Conservation (phyloP, 2,113 vertebrate genomes). For the Dolichallabes microphthalmus region DNA sequence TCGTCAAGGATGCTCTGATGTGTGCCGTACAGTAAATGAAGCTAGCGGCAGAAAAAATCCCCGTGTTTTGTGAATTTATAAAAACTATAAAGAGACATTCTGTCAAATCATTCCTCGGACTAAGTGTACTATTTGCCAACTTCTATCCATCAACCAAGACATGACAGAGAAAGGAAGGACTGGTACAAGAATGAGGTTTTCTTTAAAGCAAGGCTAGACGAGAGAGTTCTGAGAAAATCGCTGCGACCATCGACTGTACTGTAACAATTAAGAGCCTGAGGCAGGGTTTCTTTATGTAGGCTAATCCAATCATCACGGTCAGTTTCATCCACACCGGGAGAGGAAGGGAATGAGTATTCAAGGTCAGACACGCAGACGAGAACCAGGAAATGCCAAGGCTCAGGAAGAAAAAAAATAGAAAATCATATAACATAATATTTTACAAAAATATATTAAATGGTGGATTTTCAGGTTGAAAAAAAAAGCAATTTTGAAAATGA, state of each 20-base stretch:
- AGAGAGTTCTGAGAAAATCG: not conserved
- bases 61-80: no score
- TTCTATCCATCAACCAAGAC: no score
- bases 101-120: no score
- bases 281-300: slow-evolving; percentile 2
- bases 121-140: no score
- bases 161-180: no score
- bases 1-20: not conserved
- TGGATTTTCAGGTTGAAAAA: no score
- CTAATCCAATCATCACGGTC: slow-evolving; percentile 12
- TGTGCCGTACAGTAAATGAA: no score
- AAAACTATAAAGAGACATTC: no score
- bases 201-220: not conserved
- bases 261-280: slow-evolving; percentile 3
- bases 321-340: not conserved
- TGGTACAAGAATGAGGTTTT: not conserved
- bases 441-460: not conserved
- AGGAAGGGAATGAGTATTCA: not conserved
- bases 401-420: not conserved
- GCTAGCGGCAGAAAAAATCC: no score
- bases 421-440: not conserved
- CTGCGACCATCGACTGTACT: not conserved
- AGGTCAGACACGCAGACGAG: not conserved
- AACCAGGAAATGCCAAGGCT: not conserved
- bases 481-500: not conserved